Evolutionary conservation across 2,888 invertebrate genomes (phyloP).

Genomic region (Cremastinae sp.): DNA sequence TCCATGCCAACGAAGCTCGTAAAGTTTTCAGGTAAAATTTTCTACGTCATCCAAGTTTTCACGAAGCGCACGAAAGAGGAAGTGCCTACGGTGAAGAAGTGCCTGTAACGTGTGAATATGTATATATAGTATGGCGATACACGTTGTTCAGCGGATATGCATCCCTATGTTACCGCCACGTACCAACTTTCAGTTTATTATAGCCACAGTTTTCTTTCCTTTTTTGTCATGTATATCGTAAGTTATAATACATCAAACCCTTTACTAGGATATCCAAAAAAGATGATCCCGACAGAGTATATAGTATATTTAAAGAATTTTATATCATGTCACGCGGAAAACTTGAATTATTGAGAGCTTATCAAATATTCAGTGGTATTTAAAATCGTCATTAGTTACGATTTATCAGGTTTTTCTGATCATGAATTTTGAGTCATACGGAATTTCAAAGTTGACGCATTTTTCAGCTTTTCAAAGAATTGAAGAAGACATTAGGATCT

Average conservation of each 20-base stretch:
- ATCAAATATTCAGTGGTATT: neutral
- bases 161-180: constrained; percentile 16
- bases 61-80: constrained; percentile 10
- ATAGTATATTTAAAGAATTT: neutral
- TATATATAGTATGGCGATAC: constrained; percentile 22
- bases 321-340: too few relatives aligned
- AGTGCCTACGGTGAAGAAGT: constrained; percentile 18
- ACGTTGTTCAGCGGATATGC: constrained; percentile 18
- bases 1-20: constrained; percentile 42
- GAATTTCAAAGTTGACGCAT: too few relatives aligned
- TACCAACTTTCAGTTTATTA: constrained; percentile 21
- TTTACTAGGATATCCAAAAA: neutral
- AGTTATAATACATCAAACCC: constrained; percentile 3
- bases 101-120: constrained; percentile 26
- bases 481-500: constrained; percentile 7
- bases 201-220: neutral
- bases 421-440: too few relatives aligned
- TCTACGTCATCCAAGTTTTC: constrained; percentile 43
- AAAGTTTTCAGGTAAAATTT: constrained; percentile 49
- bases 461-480: too few relatives aligned
- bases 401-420: too few relatives aligned
- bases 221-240: constrained; percentile 29
- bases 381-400: neutral
- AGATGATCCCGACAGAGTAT: neutral
- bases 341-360: too few relatives aligned